Evolutionary conservation across 2,797 vertebrate genomes (phyloP).

Genomic region (Poecilia gillii): DNA sequence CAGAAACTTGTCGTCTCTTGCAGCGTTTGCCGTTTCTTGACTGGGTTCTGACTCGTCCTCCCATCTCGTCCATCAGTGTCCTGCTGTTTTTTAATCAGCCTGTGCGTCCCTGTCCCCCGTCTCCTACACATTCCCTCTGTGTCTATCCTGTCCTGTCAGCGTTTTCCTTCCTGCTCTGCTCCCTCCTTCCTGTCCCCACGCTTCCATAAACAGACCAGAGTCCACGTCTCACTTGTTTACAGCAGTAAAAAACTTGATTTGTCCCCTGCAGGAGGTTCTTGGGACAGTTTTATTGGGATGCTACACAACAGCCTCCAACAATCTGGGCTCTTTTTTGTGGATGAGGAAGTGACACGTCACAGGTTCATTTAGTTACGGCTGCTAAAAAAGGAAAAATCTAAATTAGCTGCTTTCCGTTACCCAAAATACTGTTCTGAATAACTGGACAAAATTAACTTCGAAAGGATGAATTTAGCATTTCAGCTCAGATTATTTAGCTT

Average conservation of each 20-base stretch:
- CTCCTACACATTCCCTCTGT: conserved; percentile 58
- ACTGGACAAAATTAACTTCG: not conserved
- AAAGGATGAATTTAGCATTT: too few species aligned
- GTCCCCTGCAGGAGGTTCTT: conserved; percentile 12
- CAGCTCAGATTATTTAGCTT: not conserved
- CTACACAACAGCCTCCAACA: not conserved
- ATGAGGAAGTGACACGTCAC: not conserved
- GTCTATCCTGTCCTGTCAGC: conserved; percentile 71
- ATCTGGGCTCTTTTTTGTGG: not conserved
- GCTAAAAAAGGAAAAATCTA: not conserved
- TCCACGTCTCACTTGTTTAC: conserved; percentile 31
- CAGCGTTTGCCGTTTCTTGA: not conserved
- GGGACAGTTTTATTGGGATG: conserved; percentile 5
- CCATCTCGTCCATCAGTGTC: conserved; percentile 20
- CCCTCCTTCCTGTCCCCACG: conserved; percentile 63
- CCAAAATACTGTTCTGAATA: not conserved
- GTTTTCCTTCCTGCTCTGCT: conserved; percentile 77
- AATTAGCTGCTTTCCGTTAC: not conserved
- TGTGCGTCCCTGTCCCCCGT: conserved; percentile 26
- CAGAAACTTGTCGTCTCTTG: not conserved
- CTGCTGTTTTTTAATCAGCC: conserved; percentile 40
- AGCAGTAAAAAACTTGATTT: conserved; percentile 21
- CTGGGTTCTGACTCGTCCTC: conserved; percentile 6
- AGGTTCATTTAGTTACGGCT: not conserved
- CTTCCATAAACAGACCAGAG: conserved; percentile 69